Percentiles rank a stretch among this genome's conserved stretches.
Conservation (phyloP, 1,140 invertebrate genomes). For the Lepidurus apus region DNA sequence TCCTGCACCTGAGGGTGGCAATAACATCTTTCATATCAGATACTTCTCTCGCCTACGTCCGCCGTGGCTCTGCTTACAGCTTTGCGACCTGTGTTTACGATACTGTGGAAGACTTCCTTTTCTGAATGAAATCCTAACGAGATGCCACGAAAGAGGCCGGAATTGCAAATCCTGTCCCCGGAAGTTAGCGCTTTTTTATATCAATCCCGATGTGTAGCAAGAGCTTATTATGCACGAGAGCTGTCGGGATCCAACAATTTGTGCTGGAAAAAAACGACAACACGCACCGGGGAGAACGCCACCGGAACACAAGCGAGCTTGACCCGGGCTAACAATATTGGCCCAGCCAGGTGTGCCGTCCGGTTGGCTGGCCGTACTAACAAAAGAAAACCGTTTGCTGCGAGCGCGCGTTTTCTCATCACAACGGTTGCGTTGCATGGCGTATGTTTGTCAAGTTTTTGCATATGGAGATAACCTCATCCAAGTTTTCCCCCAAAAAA, state of each 20-base stretch:
- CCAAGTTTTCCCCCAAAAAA: neutral
- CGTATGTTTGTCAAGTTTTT: conserved; percentile 1
- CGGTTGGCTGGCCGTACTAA: neutral
- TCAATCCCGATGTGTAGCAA: neutral
- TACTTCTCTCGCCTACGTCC: no score
- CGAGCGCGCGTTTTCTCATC: conserved; percentile 8
- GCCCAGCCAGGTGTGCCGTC: conserved; percentile 11
- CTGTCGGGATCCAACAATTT: neutral
- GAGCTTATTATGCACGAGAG: neutral
- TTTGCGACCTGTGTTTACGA: neutral
- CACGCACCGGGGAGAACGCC: neutral
- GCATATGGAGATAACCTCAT: neutral
- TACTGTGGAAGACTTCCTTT: no score
- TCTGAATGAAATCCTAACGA: no score
- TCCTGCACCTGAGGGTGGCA: neutral
- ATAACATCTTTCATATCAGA: neutral
- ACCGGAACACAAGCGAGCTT: neutral
- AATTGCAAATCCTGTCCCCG: no score
- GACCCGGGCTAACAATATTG: neutral
- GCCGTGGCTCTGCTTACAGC: neutral
- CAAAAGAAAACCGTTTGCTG: conserved; percentile 15
- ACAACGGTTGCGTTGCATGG: neutral
- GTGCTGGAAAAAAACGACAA: neutral
- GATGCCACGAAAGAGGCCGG: no score
- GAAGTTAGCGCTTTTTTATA: no score